These are phyloP conservation scores for Cyprinodon diabolis DNA, from an alignment of 2,797 vertebrate genomes.

Conservation along the genomic window DNA sequence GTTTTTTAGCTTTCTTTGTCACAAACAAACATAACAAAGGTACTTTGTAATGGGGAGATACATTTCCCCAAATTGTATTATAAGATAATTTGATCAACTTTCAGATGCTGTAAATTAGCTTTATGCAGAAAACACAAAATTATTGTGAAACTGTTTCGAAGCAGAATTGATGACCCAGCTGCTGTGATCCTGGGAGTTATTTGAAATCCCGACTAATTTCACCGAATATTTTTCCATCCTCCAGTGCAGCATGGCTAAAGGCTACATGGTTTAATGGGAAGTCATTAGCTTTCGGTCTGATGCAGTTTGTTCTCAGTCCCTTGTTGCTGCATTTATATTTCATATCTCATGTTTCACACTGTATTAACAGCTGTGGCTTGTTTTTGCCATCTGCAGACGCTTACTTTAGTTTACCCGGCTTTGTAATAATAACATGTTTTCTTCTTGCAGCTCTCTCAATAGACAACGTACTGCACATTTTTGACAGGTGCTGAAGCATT, in stretches of 20 bases:
- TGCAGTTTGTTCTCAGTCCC: slow-evolving; percentile 79
- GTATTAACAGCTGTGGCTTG: slow-evolving; percentile 85
- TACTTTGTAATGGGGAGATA: background rate
- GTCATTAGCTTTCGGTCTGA: slow-evolving; percentile 76
- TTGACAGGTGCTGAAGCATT: slow-evolving; percentile 84
- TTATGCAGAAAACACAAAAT: slow-evolving; percentile 1
- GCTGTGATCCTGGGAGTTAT: slow-evolving; percentile 55
- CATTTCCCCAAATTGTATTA: background rate
- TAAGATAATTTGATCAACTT: background rate
- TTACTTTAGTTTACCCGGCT: slow-evolving; percentile 84
- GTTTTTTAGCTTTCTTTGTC: background rate
- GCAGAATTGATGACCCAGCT: slow-evolving; percentile 37
- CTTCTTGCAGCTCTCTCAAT: slow-evolving; percentile 78
- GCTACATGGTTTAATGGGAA: slow-evolving; percentile 75
- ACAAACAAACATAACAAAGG: no score
- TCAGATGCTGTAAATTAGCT: slow-evolving; percentile 4
- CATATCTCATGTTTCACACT: slow-evolving; percentile 83
- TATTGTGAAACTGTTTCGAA: slow-evolving; percentile 38
- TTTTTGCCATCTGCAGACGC: slow-evolving; percentile 85
- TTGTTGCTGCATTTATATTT: slow-evolving; percentile 82
- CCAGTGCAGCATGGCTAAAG: slow-evolving; percentile 64
- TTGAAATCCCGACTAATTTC: slow-evolving; percentile 49
- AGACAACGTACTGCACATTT: slow-evolving; percentile 76
- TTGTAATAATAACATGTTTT: slow-evolving; percentile 83
- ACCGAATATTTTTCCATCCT: slow-evolving; percentile 43